Evolutionary conservation across 2,797 vertebrate genomes (phyloP), one percentile per base, ranked within the genome.

Genomic region (Anomalospiza imberbis): DNA sequence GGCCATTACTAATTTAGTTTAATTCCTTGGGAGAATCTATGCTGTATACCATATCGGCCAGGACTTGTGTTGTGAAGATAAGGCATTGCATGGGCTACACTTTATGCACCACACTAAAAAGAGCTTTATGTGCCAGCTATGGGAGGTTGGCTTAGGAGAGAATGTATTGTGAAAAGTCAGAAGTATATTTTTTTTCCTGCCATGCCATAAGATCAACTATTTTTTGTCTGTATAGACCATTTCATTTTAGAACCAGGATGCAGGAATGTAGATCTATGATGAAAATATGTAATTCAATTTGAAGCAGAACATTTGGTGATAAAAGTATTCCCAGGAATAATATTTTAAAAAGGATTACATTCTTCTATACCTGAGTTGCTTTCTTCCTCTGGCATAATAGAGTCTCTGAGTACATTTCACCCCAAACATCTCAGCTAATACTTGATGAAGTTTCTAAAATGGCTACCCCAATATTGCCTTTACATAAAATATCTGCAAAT

Each of bases 251-350:
- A 97, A 89, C 40, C 89, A 79, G 95, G 44, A 53, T 55, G 17
- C 85, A 57, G 94, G 96, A 97, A 97, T 96, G 91, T 61, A 47
- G 77, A 85, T 66, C 47, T 88, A 21, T 74, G 84, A 94, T 93
- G 89, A 91, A 94, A 96, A 97, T 53, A 94, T 31, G 76, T 96
- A 94, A 96, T 96, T 97, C 89, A 96, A 96, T 97, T 96, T 96
- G 87, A 85, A 91, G 92, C 58, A 42, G 84, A 96, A 97, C 22
- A 65, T 79, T 97, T 97, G 83, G 94, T 96, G 92, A 97, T 94
- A 94, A 97, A 97, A 97, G 28, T 95, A 86, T 66, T 96, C 90
- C 94, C 93, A 98, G 96, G 85, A 98, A 98, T 85, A 97, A 97
- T 96, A 97, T 97, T 97, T 96, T 25, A 94, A 97, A 82, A 97